phyloP scores from a whole-genome alignment of 1,140 invertebrate genomes.

The Macrocentrus cingulum region DNA sequence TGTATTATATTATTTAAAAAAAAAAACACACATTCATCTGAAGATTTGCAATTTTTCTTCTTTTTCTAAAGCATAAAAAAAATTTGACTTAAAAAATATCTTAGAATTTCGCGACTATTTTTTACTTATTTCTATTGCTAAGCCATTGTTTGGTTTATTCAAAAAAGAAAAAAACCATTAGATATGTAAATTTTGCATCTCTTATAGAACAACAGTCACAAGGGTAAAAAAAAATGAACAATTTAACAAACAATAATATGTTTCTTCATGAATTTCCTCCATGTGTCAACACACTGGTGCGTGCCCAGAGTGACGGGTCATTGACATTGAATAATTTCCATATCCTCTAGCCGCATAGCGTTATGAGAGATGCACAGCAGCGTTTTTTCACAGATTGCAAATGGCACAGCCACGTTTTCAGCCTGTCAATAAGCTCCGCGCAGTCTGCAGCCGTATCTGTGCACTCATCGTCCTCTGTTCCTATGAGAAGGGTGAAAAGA shows the following conservation, averaged over 20 bases:
- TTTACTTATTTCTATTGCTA: not conserved
- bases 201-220: not conserved
- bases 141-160: not conserved
- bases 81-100: not conserved
- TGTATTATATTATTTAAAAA: too few species aligned
- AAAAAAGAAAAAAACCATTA: not conserved
- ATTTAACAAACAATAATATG: too few species aligned
- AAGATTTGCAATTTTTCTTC: not conserved
- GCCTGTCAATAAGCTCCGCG: slow-evolving; percentile 58
- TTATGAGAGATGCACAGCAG: slow-evolving; percentile 56
- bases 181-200: not conserved
- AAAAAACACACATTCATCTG: too few species aligned
- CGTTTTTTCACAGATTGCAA: slow-evolving; percentile 56
- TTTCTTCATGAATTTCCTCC: too few species aligned
- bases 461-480: slow-evolving; percentile 56
- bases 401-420: slow-evolving; percentile 60
- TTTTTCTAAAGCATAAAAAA: not conserved
- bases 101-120: too few species aligned
- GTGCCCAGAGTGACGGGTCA: too few species aligned
- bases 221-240: not conserved
- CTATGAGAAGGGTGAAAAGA: slow-evolving; percentile 28
- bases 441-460: slow-evolving; percentile 54
- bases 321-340: too few species aligned
- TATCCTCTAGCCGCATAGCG: slow-evolving; percentile 43
- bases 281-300: too few species aligned